phyloP scores from a whole-genome alignment of 53 echinoderm and acorn worm species.

The Hippasteria phrygiana region DNA sequence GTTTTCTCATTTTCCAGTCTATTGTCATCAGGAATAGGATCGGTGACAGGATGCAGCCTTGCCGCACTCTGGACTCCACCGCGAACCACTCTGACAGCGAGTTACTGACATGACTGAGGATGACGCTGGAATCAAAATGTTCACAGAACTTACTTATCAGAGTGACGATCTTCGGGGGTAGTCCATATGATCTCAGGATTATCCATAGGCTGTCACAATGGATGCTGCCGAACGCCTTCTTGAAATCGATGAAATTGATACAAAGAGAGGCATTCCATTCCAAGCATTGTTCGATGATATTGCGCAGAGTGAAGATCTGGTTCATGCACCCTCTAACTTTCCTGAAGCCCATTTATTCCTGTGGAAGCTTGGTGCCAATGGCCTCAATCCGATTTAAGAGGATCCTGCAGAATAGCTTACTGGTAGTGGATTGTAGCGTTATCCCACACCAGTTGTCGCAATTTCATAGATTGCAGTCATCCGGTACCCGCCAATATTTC shows the following conservation, averaged over 20 bases:
- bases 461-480: too few species aligned
- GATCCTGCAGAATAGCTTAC: too few species aligned
- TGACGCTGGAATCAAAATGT: constrained; percentile 24
- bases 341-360: constrained; percentile 60
- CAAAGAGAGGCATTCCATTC: constrained; percentile 37
- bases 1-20: constrained; percentile 61
- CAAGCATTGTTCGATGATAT: constrained; percentile 17
- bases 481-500: too few species aligned
- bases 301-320: constrained; percentile 48
- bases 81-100: constrained; percentile 33
- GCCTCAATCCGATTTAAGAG: too few species aligned
- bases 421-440: too few species aligned
- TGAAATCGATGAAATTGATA: constrained; percentile 56
- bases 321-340: constrained; percentile 18
- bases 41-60: constrained; percentile 42
- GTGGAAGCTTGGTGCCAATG: constrained; percentile 20
- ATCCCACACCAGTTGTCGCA: too few species aligned
- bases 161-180: constrained; percentile 25
- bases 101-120: too few species aligned
- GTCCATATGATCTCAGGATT: constrained; percentile 50
- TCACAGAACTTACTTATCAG: constrained; percentile 14
- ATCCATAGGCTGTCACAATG: constrained; percentile 60
- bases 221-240: constrained; percentile 62
- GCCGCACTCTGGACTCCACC: constrained; percentile 38
- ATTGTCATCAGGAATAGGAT: constrained; percentile 52